A percentile compares a stretch with the other conserved stretches of the same genome.
These are phyloP conservation scores for Poicephalus meyeri DNA, from an alignment of 2,113 vertebrate species.

Conservation along the genomic window DNA sequence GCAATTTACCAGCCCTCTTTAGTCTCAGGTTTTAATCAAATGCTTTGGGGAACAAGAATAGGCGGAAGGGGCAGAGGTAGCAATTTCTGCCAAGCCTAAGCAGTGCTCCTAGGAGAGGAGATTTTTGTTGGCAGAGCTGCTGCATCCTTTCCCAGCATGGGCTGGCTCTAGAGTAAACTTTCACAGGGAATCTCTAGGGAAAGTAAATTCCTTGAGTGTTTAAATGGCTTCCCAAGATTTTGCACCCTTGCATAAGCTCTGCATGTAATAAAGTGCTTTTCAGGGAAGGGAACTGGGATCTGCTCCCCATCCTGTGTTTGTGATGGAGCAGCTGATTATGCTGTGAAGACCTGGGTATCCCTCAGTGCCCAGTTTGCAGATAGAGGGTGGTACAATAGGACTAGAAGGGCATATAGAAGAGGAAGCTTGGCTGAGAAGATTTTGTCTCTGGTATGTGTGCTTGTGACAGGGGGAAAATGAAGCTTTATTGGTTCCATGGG, in stretches of 20 bases:
- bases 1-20: neutral
- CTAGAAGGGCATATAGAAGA: rapidly evolving
- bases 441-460: neutral
- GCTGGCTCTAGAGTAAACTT: neutral
- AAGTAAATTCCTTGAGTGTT: neutral
- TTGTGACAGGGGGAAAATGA: neutral
- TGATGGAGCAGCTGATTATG: neutral
- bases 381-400: neutral
- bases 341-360: neutral
- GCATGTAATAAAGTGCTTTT: neutral
- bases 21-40: neutral
- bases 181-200: neutral
- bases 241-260: neutral
- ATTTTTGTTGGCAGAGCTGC: neutral
- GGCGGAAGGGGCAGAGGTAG: neutral
- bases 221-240: neutral
- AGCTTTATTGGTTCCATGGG: neutral
- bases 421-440: neutral
- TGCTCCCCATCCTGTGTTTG: neutral
- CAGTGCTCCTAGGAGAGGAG: neutral
- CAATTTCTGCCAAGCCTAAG: neutral
- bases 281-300: neutral
- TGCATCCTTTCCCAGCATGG: neutral
- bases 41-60: neutral
- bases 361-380: neutral